Evolutionary conservation across 1,140 invertebrate genomes (phyloP).

Genomic region (Zaprionus capensis): DNA sequence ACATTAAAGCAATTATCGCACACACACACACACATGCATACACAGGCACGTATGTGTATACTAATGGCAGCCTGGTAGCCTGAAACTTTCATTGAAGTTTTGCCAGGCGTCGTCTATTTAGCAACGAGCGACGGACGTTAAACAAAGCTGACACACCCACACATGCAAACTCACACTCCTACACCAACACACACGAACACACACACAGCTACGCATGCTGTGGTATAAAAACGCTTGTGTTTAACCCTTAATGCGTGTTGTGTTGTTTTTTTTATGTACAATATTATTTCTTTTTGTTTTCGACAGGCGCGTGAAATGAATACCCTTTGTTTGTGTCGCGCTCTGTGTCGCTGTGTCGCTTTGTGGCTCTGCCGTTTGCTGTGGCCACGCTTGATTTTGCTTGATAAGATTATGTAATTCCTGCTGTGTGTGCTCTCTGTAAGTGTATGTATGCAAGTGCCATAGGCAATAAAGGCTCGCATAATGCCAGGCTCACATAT

Average conservation of each 20-base stretch:
- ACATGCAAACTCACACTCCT: slow-evolving; percentile 8
- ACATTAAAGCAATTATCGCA: slow-evolving; percentile 80
- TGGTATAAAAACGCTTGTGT: slow-evolving; percentile 73
- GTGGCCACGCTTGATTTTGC: slow-evolving; percentile 65
- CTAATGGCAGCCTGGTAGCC: slow-evolving; percentile 10
- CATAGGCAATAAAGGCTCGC: slow-evolving; percentile 34
- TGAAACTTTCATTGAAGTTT: slow-evolving; percentile 68
- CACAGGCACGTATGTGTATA: background rate
- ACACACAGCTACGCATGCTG: slow-evolving; percentile 38
- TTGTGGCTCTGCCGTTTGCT: slow-evolving; percentile 5
- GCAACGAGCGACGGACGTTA: slow-evolving; percentile 57
- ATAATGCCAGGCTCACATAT: slow-evolving; percentile 42
- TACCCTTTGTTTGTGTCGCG: slow-evolving; percentile 57
- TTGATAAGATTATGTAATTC: slow-evolving; percentile 77
- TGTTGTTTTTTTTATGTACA: slow-evolving; percentile 50
- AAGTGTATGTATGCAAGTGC: slow-evolving; percentile 34
- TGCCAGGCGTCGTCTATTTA: slow-evolving; percentile 41
- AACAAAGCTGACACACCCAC: slow-evolving; percentile 64
- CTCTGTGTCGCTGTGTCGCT: background rate
- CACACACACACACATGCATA: slow-evolving; percentile 24
- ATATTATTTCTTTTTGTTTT: slow-evolving; percentile 28
- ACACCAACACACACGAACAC: slow-evolving; percentile 39
- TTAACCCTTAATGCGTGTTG: slow-evolving; percentile 78
- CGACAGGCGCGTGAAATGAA: slow-evolving; percentile 43
- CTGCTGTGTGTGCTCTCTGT: slow-evolving; percentile 12